Evolutionary conservation across 2,888 invertebrate genomes (phyloP).

Genomic region (Mayetiola destructor): DNA sequence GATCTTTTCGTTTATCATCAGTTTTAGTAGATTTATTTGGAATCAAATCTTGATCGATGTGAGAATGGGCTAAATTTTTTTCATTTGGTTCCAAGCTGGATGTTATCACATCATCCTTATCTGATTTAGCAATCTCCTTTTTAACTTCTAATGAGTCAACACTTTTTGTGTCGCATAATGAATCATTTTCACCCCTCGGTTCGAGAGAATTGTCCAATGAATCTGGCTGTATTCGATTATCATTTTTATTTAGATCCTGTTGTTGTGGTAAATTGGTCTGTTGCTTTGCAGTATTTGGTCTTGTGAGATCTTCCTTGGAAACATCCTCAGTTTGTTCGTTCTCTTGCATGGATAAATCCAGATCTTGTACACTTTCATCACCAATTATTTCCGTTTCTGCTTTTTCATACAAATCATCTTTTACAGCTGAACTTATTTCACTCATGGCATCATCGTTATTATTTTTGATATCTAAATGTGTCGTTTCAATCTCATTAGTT

Average conservation of each 20-base stretch:
- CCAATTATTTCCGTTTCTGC: background rate
- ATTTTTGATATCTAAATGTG: background rate
- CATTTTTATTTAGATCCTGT: background rate
- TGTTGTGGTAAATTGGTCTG: background rate
- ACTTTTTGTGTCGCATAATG: background rate
- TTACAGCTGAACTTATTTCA: background rate
- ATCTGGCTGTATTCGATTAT: constrained; percentile 7
- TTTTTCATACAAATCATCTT: background rate
- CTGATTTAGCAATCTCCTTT: too few relatives aligned
- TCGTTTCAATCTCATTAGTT: too few relatives aligned
- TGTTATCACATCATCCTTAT: too few relatives aligned
- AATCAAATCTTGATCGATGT: too few relatives aligned
- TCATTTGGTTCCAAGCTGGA: too few relatives aligned
- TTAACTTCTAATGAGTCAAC: background rate
- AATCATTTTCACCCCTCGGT: background rate
- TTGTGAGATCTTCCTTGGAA: background rate
- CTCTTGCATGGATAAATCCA: constrained; percentile 4
- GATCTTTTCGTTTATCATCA: too few relatives aligned
- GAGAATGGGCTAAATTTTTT: too few relatives aligned
- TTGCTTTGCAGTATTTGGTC: background rate
- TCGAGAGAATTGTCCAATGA: background rate
- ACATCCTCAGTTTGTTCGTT: background rate
- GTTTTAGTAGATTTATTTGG: too few relatives aligned
- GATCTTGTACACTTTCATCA: constrained; percentile 1
- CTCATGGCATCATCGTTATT: background rate